Base-by-base conservation (phyloP, 2,888 invertebrate genomes). In the Entomobrya proxima region DNA sequence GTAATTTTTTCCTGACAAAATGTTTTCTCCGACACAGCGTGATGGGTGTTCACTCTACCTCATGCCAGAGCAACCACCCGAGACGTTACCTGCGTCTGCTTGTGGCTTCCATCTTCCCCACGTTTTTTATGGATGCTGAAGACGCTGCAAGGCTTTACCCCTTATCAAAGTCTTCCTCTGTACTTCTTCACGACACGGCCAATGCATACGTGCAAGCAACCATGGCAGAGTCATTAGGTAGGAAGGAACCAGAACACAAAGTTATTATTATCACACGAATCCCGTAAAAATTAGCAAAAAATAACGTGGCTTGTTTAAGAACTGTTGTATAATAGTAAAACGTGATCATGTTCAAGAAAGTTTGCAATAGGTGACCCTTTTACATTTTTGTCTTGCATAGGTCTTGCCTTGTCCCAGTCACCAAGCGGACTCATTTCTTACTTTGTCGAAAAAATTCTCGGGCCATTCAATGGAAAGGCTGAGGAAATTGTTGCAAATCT, bases 171-270 rank as follows among this genome's bases (percentile, higher is more conserved):
- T 76, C 78, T 32, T 87, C 91, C 3, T 67, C 83, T 21, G 79
- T 85, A 37, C 7, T 92, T 3, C 27, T 92, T 18, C 89, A 90
- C 61, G 93, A 94, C 88, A 89, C 91, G n/a, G 93, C 93, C 6
- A 93, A 93, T 90, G 83, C 95, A 90, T 97, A 97, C 91, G 89
- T 97, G 6, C 97, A 98, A 91, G 94, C 96, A 0, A 96, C 97
- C 0, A 97, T 97, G 91, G 97, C 97, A 13, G 97, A 98, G 91
- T 96, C 97, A 0, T 92, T 96, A 88, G 97, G 96, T 95, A 91
- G 92, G 27, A 32, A 52, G 37, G 1, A 64, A 61, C 50, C 18
- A 75, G 55, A 55, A 50, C 52, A 52, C 9, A 50, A 2, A 21
- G 24, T 69, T 30, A 32, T 64, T 35, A 3, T 24, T 11, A 52